Percentiles rank a stretch among this genome's conserved stretches.
Evolutionary conservation across 2,888 invertebrate species (phyloP).

Genomic region (Cremastinae sp.): DNA sequence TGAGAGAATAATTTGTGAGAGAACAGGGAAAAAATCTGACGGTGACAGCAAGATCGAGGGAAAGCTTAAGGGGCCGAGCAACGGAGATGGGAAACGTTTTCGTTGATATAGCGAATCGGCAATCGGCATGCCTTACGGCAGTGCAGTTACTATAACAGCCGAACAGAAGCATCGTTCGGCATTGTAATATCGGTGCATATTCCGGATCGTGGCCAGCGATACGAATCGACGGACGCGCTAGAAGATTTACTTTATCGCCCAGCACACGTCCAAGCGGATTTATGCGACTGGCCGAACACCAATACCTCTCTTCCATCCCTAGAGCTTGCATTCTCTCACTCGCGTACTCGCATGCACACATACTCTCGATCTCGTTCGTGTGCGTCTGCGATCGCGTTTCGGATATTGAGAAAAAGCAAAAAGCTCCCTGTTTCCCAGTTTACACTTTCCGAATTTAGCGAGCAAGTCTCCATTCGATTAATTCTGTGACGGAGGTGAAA

Average conservation of each 20-base stretch:
- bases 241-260: constrained; percentile 61
- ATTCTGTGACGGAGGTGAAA: neutral
- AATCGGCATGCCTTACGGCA: constrained; percentile 56
- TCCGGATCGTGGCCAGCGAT: constrained; percentile 60
- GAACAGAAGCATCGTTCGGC: constrained; percentile 38
- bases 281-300: constrained; percentile 56
- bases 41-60: too few species aligned
- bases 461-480: too few species aligned
- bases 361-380: neutral
- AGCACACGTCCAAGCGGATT: constrained; percentile 55
- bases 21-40: too few species aligned
- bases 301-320: constrained; percentile 30
- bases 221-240: constrained; percentile 60
- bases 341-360: neutral
- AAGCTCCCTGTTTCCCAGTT: neutral
- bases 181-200: constrained; percentile 59
- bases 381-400: constrained; percentile 31
- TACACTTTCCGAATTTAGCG: too few species aligned
- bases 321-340: neutral
- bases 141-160: constrained; percentile 37
- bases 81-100: constrained; percentile 16
- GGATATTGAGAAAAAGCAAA: constrained; percentile 46
- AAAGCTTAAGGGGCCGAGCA: too few species aligned
- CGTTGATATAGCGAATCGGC: constrained; percentile 42
- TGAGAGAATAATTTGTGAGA: too few species aligned